Conservation (phyloP, 1,140 invertebrate species). For the Zaprionus gabonicus region DNA sequence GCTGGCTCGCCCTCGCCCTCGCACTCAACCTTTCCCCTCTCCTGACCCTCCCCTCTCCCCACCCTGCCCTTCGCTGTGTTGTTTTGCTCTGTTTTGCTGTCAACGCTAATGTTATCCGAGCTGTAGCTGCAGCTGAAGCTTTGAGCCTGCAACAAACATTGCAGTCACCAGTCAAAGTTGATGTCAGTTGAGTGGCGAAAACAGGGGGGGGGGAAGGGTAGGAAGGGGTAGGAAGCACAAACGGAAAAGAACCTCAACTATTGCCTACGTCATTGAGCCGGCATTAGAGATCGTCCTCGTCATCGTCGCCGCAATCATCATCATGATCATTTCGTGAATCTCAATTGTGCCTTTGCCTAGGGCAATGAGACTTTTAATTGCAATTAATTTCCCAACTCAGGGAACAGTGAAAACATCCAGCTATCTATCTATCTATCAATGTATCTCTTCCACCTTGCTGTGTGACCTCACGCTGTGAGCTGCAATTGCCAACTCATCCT, state of each 20-base stretch:
- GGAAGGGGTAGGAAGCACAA: background rate
- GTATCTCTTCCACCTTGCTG: background rate
- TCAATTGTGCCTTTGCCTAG: constrained; percentile 23
- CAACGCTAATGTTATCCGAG: constrained; percentile 67
- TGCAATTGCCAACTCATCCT: constrained; percentile 30
- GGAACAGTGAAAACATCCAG: constrained; percentile 1
- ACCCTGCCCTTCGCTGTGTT: constrained; percentile 33
- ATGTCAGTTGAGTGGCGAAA: background rate
- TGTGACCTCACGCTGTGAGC: background rate
- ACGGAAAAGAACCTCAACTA: constrained; percentile 4
- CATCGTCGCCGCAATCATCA: constrained; percentile 33
- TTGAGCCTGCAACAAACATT: constrained; percentile 24
- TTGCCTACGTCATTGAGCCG: constrained; percentile 33
- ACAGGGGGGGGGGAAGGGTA: too few relatives aligned
- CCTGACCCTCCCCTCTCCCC: background rate
- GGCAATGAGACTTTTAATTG: constrained; percentile 60
- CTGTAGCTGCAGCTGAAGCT: constrained; percentile 34
- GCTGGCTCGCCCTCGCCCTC: constrained; percentile 1
- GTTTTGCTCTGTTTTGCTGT: constrained; percentile 44
- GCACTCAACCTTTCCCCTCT: background rate
- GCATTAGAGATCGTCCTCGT: constrained; percentile 34
- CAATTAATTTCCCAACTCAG: constrained; percentile 60
- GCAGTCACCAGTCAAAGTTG: background rate
- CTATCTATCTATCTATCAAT: background rate
- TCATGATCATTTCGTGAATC: background rate